A percentile compares a stretch with the other conserved stretches of the same genome.
These are phyloP conservation scores for Styela clava DNA, from an alignment of 23 tunicate genomes.

Conservation along the genomic window DNA sequence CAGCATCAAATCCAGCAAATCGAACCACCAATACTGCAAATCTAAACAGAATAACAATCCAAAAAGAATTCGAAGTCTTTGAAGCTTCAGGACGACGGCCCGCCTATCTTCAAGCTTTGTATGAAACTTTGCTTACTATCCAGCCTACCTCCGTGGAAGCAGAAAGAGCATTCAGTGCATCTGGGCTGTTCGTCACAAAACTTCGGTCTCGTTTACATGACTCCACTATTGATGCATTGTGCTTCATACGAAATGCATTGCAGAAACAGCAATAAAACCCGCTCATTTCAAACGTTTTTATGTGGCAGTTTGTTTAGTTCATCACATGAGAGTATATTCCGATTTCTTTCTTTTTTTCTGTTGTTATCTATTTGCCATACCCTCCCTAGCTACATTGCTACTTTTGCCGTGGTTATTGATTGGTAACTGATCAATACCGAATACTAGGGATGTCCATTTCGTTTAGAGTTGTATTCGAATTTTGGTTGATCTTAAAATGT, in stretches of 20 bases:
- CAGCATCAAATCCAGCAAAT: slow-evolving; percentile 44
- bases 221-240: slow-evolving; percentile 42
- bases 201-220: too few relatives aligned
- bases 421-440: too few relatives aligned
- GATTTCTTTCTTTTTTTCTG: too few relatives aligned
- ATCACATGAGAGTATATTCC: too few relatives aligned
- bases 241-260: slow-evolving; percentile 45
- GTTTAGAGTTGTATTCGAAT: too few relatives aligned
- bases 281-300: too few relatives aligned
- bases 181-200: slow-evolving; percentile 54
- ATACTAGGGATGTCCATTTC: too few relatives aligned
- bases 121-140: slow-evolving; percentile 54
- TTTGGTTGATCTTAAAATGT: too few relatives aligned
- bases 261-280: slow-evolving; percentile 8
- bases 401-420: too few relatives aligned
- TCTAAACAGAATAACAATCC: slow-evolving; percentile 42
- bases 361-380: too few relatives aligned
- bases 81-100: slow-evolving; percentile 55
- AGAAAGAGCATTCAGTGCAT: slow-evolving; percentile 57
- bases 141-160: slow-evolving; percentile 74
- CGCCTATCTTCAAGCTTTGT: slow-evolving; percentile 43
- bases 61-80: slow-evolving; percentile 44
- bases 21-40: slow-evolving; percentile 39
- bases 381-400: too few relatives aligned
- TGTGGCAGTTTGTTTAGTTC: too few relatives aligned